A percentile compares a stretch with the other conserved stretches of the same genome.
These are phyloP conservation scores for Pseudoips prasinana DNA, from an alignment of 2,888 invertebrate species.

Conservation along the genomic window DNA sequence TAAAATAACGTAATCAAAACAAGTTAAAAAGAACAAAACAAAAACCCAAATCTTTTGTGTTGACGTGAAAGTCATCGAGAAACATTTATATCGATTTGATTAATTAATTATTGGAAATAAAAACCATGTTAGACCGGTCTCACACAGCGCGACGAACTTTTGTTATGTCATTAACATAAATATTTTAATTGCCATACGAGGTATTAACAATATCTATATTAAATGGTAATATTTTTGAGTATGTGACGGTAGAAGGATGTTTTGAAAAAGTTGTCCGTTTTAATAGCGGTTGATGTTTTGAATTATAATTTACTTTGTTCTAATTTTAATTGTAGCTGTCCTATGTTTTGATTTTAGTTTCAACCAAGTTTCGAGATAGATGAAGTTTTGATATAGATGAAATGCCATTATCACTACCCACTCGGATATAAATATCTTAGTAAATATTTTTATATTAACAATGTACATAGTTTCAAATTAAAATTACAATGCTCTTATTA, in stretches of 20 bases:
- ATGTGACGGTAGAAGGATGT: slow-evolving; percentile 33
- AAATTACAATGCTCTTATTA: too few species aligned
- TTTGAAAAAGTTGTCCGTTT: slow-evolving; percentile 35
- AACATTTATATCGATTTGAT: slow-evolving; percentile 61
- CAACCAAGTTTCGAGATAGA: too few species aligned
- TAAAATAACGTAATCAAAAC: slow-evolving; percentile 15
- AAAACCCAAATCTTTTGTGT: slow-evolving; percentile 22
- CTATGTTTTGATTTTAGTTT: too few species aligned
- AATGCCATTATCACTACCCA: too few species aligned
- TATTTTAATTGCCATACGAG: slow-evolving; percentile 69
- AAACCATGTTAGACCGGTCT: slow-evolving; percentile 56
- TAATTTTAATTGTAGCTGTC: too few species aligned
- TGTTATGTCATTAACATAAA: slow-evolving; percentile 63
- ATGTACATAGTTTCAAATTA: too few species aligned
- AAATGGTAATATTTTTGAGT: slow-evolving; percentile 40
- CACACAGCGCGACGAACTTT: slow-evolving; percentile 40
- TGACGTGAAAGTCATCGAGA: slow-evolving; percentile 46
- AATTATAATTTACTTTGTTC: too few species aligned
- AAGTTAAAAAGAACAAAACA: slow-evolving; percentile 11
- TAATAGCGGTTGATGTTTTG: slow-evolving; percentile 41
- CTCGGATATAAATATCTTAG: too few species aligned
- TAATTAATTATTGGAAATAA: slow-evolving; percentile 60
- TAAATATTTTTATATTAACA: too few species aligned
- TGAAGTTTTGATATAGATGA: too few species aligned
- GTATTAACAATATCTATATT: slow-evolving; percentile 37